Evolutionary conservation across 2,797 vertebrate species (phyloP).

Genomic region (Chrysocyon brachyurus): DNA sequence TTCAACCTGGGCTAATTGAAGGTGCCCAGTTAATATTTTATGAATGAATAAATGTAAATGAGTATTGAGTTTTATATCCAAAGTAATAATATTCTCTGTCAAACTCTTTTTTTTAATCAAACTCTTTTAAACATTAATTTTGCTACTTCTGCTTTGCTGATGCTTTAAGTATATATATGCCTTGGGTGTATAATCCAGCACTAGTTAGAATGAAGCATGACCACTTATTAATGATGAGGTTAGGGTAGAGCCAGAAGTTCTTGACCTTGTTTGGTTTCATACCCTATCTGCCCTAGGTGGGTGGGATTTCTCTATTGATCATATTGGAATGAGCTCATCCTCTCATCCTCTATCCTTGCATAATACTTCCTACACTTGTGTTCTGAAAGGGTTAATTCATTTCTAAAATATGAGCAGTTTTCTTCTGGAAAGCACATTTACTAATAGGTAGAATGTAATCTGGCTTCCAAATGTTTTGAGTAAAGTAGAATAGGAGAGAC

Average conservation of each 20-base stretch:
- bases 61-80: background rate
- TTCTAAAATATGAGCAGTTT: constrained; percentile 7
- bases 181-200: background rate
- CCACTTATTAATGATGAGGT: background rate
- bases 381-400: constrained; percentile 17
- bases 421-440: constrained; percentile 29
- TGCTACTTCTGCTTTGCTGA: background rate
- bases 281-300: background rate
- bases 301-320: constrained; percentile 30
- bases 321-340: background rate
- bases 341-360: background rate
- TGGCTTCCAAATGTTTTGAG: background rate
- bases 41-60: background rate
- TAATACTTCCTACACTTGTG: background rate
- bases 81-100: background rate
- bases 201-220: background rate
- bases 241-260: background rate
- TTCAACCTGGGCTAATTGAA: background rate
- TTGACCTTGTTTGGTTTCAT: background rate
- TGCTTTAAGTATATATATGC: background rate
- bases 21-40: background rate
- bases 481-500: background rate
- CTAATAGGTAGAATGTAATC: background rate
- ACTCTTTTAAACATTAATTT: background rate
- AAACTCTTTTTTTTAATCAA: background rate